Evolutionary conservation across 2,113 vertebrate species (phyloP), one percentile per base, ranked within the genome.

Genomic region (Entomyzon cyanotis): DNA sequence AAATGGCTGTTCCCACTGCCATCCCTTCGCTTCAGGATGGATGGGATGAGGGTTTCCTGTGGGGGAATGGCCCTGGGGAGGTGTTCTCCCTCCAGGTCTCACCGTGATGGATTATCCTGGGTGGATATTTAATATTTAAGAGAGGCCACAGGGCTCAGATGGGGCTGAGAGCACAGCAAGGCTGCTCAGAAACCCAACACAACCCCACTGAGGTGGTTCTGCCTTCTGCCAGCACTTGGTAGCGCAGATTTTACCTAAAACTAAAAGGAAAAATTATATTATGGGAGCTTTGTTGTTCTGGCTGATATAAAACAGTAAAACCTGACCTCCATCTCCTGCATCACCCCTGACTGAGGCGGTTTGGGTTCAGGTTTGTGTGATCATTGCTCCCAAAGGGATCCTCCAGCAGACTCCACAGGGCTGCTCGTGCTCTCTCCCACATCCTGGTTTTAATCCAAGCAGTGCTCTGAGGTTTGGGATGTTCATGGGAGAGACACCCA

Each of bases 101-200:
- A 0, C 21, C 15, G 33, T 8, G 52, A 58, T 2, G 22, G 30
- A 27, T 30, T 55, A 8, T 59, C 37, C 47, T 33, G 58, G 39
- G 2, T 19, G 24, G 30, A 11, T 5, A 1, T 12, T 21, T 17
- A 22, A 11, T 5, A 1, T 12, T 19, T 17, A 22, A 13, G 12
- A 15, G 46, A 84, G 20, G 11, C 52, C 41, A 5, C 0, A 13
- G 63, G 24, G 7, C 1, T 11, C 53, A n/a, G 49, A 31, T n/a
- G 64, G 25, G 7, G 25, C 53, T 42, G 46, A 10, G 2, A 52
- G 65, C 69, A n/a, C 23, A 11, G 27, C 27, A 14, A 24, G 67
- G 11, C 39, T 65, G 49, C 17, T 52, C 76, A 88, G 69, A 31
- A 78, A 10, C 60, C 19, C 46, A 50, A 2, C 39, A 42, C 24